A percentile compares a stretch with the other conserved stretches of the same genome.
phyloP scores from a whole-genome alignment of 2,888 invertebrate genomes.

The Synanthedon andrenaeformis region DNA sequence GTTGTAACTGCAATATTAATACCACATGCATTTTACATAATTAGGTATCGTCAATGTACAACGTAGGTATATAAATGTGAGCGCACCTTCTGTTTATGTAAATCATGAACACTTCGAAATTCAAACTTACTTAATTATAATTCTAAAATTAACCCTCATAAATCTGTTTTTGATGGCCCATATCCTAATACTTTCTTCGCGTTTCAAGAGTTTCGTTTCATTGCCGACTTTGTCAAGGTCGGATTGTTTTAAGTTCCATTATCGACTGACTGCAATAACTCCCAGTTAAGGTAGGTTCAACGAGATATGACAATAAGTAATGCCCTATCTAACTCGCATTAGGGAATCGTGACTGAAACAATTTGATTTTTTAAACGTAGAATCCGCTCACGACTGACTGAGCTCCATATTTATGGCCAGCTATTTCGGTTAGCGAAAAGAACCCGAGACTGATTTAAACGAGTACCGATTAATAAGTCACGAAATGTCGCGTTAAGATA shows the following conservation, averaged over 20 bases:
- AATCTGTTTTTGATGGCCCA: background rate
- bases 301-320: conserved; percentile 46
- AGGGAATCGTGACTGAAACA: conserved; percentile 48
- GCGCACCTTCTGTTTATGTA: too few relatives aligned
- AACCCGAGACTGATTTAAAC: conserved; percentile 31
- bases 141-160: too few relatives aligned
- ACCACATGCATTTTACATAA: too few relatives aligned
- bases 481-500: conserved; percentile 22
- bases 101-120: too few relatives aligned
- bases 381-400: conserved; percentile 51
- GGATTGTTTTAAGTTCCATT: conserved; percentile 12
- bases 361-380: conserved; percentile 45
- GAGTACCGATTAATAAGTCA: conserved; percentile 32
- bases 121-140: too few relatives aligned
- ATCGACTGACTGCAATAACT: conserved; percentile 26
- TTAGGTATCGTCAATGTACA: too few relatives aligned
- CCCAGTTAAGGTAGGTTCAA: conserved; percentile 46
- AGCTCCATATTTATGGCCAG: conserved; percentile 43
- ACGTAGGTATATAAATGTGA: too few relatives aligned
- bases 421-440: conserved; percentile 36
- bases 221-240: conserved; percentile 30
- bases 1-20: too few relatives aligned
- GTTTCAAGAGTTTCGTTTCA: conserved; percentile 24
- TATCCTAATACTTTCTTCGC: conserved; percentile 28
- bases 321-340: conserved; percentile 50